Conservation (phyloP, 1,140 invertebrate species). For the Bicyclus anynana region DNA sequence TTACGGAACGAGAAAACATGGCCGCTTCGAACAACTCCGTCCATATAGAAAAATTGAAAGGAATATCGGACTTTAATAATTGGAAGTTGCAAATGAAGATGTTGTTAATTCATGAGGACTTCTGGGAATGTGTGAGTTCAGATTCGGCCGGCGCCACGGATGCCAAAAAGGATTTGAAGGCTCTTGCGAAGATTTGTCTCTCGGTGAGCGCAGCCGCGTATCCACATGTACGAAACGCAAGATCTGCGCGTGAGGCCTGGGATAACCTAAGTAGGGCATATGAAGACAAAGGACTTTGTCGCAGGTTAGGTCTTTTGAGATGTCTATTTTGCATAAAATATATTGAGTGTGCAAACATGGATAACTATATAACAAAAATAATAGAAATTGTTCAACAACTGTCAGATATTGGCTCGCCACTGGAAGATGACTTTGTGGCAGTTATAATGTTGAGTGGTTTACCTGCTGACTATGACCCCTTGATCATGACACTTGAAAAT, state of each 20-base stretch:
- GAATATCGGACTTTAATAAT: not conserved
- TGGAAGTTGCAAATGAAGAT: not conserved
- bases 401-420: constrained; percentile 28
- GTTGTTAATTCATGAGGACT: constrained; percentile 9
- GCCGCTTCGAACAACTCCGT: no score
- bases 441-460: constrained; percentile 43
- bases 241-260: constrained; percentile 22
- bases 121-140: constrained; percentile 4
- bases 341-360: constrained; percentile 7
- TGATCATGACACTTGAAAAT: constrained; percentile 41
- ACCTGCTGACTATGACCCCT: constrained; percentile 33
- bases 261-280: constrained; percentile 23
- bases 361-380: constrained; percentile 15
- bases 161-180: constrained; percentile 18
- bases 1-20: no score
- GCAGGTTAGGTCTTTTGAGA: constrained; percentile 20
- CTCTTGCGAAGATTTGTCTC: constrained; percentile 29
- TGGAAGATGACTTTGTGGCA: constrained; percentile 41
- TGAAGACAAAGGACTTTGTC: constrained; percentile 28
- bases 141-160: constrained; percentile 6
- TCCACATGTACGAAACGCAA: constrained; percentile 23
- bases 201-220: constrained; percentile 10
- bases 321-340: constrained; percentile 12
- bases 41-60: not conserved
- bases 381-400: constrained; percentile 29